These are phyloP conservation scores for Isichthys henryi DNA, from an alignment of 2,113 vertebrate species.

Conservation along the genomic window DNA sequence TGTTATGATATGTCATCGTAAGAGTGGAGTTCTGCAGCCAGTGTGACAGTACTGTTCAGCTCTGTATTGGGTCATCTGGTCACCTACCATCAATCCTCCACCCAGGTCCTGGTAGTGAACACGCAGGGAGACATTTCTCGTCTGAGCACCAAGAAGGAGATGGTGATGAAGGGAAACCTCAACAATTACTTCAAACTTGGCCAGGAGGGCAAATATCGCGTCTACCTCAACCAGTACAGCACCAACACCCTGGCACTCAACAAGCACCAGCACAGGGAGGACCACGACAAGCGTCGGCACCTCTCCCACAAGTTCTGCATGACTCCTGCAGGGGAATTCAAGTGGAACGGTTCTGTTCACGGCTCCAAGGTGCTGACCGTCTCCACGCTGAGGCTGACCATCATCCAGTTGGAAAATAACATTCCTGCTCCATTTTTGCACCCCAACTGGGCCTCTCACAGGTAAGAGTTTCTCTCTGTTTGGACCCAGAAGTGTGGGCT, in stretches of 20 bases:
- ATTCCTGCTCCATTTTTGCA: slow-evolving; percentile 92
- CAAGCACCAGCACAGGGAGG: slow-evolving; percentile 97
- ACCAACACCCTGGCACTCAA: slow-evolving; percentile 91
- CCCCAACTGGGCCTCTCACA: slow-evolving; percentile 97
- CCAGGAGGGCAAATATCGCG: slow-evolving; percentile 94
- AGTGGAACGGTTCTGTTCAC: slow-evolving; percentile 94
- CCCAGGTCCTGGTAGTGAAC: slow-evolving; percentile 70
- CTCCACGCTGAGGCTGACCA: slow-evolving; percentile 88
- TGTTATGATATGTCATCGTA: too few relatives aligned
- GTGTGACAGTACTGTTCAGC: neutral
- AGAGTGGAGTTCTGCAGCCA: neutral
- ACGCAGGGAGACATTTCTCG: slow-evolving; percentile 74
- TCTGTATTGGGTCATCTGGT: neutral
- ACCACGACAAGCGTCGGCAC: slow-evolving; percentile 93
- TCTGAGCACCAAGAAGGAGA: slow-evolving; percentile 69
- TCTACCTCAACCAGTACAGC: slow-evolving; percentile 96
- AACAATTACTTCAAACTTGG: slow-evolving; percentile 84
- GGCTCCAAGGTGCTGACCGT: slow-evolving; percentile 87
- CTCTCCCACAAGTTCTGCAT: slow-evolving; percentile 96
- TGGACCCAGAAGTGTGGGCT: neutral
- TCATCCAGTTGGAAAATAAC: slow-evolving; percentile 91
- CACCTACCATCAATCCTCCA: slow-evolving; percentile 5
- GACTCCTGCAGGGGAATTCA: slow-evolving; percentile 88
- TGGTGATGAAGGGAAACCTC: slow-evolving; percentile 69
- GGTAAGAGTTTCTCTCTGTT: slow-evolving; percentile 57